Base-by-base conservation (phyloP, 1,140 invertebrate genomes). In the Gonioctena quinquepunctata region DNA sequence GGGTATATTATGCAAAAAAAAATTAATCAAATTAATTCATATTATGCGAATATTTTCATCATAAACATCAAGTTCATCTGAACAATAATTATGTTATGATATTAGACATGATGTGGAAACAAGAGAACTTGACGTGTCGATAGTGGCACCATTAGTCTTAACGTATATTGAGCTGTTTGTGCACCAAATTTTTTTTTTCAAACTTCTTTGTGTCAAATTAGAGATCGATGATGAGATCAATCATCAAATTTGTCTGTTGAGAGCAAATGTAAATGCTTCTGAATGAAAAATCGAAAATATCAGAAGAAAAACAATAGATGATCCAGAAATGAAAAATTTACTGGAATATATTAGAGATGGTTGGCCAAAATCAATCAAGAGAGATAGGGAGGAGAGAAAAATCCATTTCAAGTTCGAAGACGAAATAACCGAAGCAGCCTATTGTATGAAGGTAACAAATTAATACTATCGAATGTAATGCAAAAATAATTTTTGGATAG, bases 401-500 rank as follows among this genome's bases (percentile, higher is more conserved):
- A 28, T 25, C 7, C 25, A 61, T 61, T 19, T 23, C 25, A 22
- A 5, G 7, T 61, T 61, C 18, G 26, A 19, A 26, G 22, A 56
- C 18, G 52, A 56, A 56, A 56, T 56, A 8, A 8, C 52, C 13
- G 7, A 56, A 8, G 7, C 6, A 22, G 57, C 11, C 22, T 60
- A 60, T 28, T 48, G n/a, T 49, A 3, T 19, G 25, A 63, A 63
- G 22, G n/a, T 42, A 13, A 16, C 13, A 50, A 16, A 50, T 16
- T 49, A 11, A 18, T 22, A 50, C 49, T 86, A 16, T 84, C 83
- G 16, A 59, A 68, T 26, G 72, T 49, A 27, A 65, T 83, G 60
- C 68, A 82, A 67, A 64, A 71, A 60, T 70, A 84, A 61, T 82
- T 85, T 42, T 74, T 85, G n/a, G 27, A 78, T 16, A 62, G 68